Percentiles rank a stretch among this genome's conserved stretches.
Conservation (phyloP, 1,140 invertebrate genomes). For the Hydropsyche tenuis region DNA sequence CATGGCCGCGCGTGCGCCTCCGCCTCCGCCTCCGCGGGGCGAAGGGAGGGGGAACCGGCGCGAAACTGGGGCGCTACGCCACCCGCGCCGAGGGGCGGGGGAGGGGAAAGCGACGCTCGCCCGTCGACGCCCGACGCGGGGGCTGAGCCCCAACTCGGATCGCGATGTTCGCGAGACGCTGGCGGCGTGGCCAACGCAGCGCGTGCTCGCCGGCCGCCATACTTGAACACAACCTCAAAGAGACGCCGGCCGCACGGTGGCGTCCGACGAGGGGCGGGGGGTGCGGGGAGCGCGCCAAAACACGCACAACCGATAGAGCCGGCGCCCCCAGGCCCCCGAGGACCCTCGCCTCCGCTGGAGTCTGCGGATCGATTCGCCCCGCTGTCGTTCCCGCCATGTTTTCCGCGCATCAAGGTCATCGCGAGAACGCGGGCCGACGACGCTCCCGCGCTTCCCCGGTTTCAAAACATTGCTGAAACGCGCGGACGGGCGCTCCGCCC, state of each 20-base stretch:
- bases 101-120: not conserved
- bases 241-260: conserved; percentile 29
- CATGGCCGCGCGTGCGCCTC: conserved; percentile 7
- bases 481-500: not conserved
- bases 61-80: not conserved
- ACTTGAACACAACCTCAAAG: conserved; percentile 33
- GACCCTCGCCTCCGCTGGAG: conserved; percentile 19
- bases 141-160: too few relatives aligned
- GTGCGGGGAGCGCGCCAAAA: conserved; percentile 2
- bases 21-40: not conserved
- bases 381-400: conserved; percentile 47
- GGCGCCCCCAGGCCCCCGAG: not conserved
- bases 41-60: not conserved
- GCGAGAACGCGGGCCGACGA: conserved; percentile 6
- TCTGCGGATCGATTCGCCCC: conserved; percentile 41
- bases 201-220: not conserved
- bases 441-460: not conserved
- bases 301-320: not conserved
- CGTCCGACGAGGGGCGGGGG: not conserved
- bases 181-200: not conserved
- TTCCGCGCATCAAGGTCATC: conserved; percentile 45
- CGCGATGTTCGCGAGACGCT: too few relatives aligned
- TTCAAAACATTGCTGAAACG: too few relatives aligned
- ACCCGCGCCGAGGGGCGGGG: not conserved
- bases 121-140: too few relatives aligned